Conservation (phyloP, 2,888 invertebrate species). For the Orthosia gothica region DNA sequence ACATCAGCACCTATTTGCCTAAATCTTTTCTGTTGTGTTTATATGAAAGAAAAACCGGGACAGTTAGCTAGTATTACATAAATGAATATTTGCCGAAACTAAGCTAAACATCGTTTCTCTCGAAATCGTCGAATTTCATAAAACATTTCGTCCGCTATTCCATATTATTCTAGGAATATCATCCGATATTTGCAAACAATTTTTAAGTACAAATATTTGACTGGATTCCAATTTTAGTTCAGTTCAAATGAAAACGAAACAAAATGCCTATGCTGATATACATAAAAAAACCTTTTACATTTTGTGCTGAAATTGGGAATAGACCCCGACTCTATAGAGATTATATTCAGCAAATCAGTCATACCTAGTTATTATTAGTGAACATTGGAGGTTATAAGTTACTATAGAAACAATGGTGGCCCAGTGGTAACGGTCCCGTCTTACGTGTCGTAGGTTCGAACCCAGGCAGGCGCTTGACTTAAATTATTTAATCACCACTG, state of each 20-base stretch:
- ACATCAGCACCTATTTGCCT: no score
- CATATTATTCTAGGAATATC: constrained; percentile 8
- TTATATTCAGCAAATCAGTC: neutral
- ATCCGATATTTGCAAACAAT: constrained; percentile 24
- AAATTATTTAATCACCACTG: no score
- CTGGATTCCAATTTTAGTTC: constrained; percentile 47
- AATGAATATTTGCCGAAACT: neutral
- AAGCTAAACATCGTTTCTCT: neutral
- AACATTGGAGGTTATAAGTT: no score
- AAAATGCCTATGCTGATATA: constrained; percentile 19
- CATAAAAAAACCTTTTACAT: neutral
- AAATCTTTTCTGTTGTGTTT: no score
- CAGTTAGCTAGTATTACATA: neutral
- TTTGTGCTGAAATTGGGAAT: neutral
- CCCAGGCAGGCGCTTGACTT: no score
- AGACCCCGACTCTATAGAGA: no score
- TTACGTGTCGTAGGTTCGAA: no score
- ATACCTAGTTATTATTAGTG: no score
- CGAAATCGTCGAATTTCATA: constrained; percentile 3
- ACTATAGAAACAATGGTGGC: no score
- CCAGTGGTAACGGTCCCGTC: no score
- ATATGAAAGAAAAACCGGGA: no score
- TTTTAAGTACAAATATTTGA: constrained; percentile 56
- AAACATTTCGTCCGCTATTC: neutral
- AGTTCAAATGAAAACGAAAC: constrained; percentile 42